phyloP scores from a whole-genome alignment of 2,113 vertebrate genomes.

The Porphyrio hochstetteri region DNA sequence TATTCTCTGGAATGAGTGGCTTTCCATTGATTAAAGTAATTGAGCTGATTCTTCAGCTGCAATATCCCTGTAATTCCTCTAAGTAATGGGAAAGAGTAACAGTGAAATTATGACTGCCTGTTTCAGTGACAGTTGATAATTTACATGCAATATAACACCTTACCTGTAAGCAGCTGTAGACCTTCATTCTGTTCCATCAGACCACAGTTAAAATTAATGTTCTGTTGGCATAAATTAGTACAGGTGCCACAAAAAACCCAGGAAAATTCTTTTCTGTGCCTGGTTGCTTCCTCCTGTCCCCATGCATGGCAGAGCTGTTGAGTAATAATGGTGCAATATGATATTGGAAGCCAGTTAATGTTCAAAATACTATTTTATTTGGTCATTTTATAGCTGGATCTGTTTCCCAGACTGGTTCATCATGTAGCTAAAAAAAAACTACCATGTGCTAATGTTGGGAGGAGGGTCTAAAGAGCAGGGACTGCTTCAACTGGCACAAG shows the following conservation, averaged over 20 bases:
- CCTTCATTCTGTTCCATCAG: background rate
- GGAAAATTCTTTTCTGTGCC: background rate
- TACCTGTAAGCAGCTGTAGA: background rate
- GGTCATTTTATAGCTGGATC: background rate
- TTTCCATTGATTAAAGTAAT: background rate
- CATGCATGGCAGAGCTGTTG: background rate
- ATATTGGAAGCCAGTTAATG: background rate
- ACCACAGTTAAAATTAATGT: background rate
- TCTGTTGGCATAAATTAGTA: background rate
- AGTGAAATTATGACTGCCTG: background rate
- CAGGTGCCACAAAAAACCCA: background rate
- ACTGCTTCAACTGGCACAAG: background rate
- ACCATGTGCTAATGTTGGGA: background rate
- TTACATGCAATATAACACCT: background rate
- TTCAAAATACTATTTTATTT: background rate
- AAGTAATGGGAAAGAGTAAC: background rate
- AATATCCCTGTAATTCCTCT: background rate
- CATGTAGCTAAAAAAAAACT: background rate
- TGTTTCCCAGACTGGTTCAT: background rate
- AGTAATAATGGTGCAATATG: background rate
- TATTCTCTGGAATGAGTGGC: background rate
- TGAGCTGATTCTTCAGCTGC: background rate
- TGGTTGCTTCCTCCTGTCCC: background rate
- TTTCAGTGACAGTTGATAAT: background rate
- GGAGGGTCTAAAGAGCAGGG: background rate